Conservation (phyloP, 2,113 vertebrate species). For the Chitala chitala region DNA sequence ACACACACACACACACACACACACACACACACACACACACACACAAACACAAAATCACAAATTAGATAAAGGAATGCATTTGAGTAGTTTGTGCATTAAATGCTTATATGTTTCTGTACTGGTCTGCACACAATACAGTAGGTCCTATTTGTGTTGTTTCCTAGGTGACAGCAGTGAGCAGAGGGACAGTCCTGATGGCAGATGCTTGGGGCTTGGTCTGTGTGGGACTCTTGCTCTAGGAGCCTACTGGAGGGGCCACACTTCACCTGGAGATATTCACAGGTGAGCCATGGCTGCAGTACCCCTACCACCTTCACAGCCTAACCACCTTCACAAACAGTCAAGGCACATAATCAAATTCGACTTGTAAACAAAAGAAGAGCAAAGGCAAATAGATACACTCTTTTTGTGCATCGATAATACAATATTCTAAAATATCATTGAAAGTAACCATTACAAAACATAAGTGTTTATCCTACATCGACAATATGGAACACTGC, state of each 20-base stretch:
- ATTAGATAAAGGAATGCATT: too few relatives aligned
- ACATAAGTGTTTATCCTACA: too few relatives aligned
- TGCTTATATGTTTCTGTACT: background rate
- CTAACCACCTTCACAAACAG: background rate
- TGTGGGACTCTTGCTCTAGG: slow-evolving; percentile 64
- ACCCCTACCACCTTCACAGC: background rate
- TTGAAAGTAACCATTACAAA: too few relatives aligned
- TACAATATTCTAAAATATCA: too few relatives aligned
- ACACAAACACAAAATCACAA: too few relatives aligned
- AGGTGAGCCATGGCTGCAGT: slow-evolving; percentile 43
- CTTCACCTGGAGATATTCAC: slow-evolving; percentile 72
- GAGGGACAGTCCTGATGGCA: slow-evolving; percentile 63
- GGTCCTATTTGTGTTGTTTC: slow-evolving; percentile 10
- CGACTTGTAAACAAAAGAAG: too few relatives aligned
- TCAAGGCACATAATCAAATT: too few relatives aligned
- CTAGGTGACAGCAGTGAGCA: slow-evolving; percentile 39
- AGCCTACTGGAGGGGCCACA: slow-evolving; percentile 57
- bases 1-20: too few relatives aligned
- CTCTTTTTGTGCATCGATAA: too few relatives aligned
- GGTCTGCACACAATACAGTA: background rate
- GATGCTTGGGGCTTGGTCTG: slow-evolving; percentile 61
- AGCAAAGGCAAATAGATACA: too few relatives aligned
- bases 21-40: too few relatives aligned
- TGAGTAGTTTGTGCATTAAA: too few relatives aligned
- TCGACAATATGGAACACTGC: background rate